These are phyloP conservation scores for Heptranchias perlo DNA, from an alignment of 2,113 vertebrate species.

Conservation along the genomic window DNA sequence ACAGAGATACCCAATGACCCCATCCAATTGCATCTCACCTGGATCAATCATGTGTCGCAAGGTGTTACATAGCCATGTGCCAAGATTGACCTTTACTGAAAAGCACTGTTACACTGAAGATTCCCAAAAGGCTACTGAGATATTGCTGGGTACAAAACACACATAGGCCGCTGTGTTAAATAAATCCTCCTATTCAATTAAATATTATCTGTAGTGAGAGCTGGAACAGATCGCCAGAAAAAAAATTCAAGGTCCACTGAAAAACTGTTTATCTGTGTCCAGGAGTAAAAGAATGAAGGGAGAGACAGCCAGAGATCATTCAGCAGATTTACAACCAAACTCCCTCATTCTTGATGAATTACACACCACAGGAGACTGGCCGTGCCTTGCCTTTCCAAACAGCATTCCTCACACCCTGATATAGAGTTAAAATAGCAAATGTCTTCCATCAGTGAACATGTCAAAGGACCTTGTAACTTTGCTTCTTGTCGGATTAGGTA, in stretches of 20 bases:
- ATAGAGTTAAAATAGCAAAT: not conserved
- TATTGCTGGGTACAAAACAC: not conserved
- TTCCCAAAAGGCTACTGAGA: not conserved
- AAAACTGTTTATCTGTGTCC: not conserved
- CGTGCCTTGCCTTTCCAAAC: not conserved
- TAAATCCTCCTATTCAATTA: not conserved
- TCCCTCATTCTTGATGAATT: not conserved
- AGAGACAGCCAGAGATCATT: not conserved
- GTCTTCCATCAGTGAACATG: not conserved
- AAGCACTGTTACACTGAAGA: not conserved
- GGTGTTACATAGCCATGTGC: not conserved
- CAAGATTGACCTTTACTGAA: constrained; percentile 6
- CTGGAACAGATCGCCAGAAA: not conserved
- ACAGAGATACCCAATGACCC: not conserved
- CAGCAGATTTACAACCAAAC: not conserved
- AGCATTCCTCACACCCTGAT: not conserved
- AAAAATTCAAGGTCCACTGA: not conserved
- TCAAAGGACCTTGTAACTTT: not conserved
- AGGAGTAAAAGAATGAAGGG: not conserved
- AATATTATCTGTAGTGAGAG: not conserved
- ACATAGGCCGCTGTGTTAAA: not conserved
- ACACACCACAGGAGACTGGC: not conserved
- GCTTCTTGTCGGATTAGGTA: not conserved
- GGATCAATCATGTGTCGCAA: not conserved
- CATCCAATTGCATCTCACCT: not conserved